A percentile compares a stretch with the other conserved stretches of the same genome.
Evolutionary conservation across 2,113 vertebrate species (phyloP).

Genomic region (Menura novaehollandiae): DNA sequence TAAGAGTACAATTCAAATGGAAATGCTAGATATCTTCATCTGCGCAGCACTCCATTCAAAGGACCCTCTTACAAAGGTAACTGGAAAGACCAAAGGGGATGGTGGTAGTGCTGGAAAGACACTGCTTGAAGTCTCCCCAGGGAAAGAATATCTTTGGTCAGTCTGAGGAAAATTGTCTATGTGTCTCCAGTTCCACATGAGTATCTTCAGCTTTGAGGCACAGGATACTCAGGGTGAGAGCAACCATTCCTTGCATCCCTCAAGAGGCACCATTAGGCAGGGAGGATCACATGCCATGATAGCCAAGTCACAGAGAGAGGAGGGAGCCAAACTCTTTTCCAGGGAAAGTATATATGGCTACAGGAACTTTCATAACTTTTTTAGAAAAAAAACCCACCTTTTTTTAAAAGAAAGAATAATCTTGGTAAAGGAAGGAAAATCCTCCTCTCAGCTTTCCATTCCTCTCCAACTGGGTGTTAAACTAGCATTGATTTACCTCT

Average conservation of each 20-base stretch:
- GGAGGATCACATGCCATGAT: background rate
- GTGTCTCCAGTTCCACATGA: background rate
- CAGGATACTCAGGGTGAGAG: background rate
- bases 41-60: background rate
- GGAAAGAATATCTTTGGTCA: background rate
- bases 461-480: background rate
- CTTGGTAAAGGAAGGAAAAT: background rate
- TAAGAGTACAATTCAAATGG: background rate
- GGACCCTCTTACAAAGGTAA: background rate
- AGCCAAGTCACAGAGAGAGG: background rate
- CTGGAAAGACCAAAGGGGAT: background rate
- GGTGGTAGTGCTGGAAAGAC: background rate
- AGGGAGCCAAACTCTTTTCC: background rate
- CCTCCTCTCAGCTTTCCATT: background rate
- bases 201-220: background rate
- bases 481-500: background rate
- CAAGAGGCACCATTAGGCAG: background rate
- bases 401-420: background rate
- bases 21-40: background rate
- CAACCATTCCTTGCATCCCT: background rate
- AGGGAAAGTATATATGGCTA: background rate
- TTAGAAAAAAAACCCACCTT: accelerated
- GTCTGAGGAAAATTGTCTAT: background rate
- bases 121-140: background rate
- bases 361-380: background rate